Evolutionary conservation across 2,113 vertebrate species (phyloP), one percentile per base, ranked within the genome.

Genomic region (Mungos mungo): DNA sequence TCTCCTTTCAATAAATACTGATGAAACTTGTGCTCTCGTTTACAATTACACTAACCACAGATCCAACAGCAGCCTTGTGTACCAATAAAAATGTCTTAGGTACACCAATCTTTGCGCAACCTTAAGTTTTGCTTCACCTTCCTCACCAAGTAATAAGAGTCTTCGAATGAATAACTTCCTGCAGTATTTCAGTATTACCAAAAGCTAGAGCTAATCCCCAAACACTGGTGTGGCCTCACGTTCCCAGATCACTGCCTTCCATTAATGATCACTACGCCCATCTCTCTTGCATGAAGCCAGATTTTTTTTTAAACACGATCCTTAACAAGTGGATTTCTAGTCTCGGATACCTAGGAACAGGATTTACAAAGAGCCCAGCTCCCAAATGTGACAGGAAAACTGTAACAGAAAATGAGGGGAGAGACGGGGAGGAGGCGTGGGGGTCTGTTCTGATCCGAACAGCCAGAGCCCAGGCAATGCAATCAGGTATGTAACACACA

Each of bases 311-410:
- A 47, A 29, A 68, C 7, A 86, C 1, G 7, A 29, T n/a, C 85
- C 33, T 88, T 92, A 84, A 71, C 50, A 86, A 96, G 74, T 7
- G 66, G 65, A 60, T 52, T 50, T 94, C 47, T 38, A 27, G 68
- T 29, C 29, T 87, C 72, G 14, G 6, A n/a, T 13, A 54, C 38
- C 52, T 7, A 38, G 66, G 63, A 69, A 91, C 13, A 68, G 31
- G 97, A 95, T 74, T 89, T 91, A 90, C 90, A 47, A 47, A 93
- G 66, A 69, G 47, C 68, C n/a, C 35, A 72, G 8, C 52, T 95
- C 50, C 45, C 60, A 31, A 80, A 95, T 27, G 38, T 45, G 54
- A 65, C 33, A 72, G 31, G 16, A 72, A 92, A 84, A 93, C 60
- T 47, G 31, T 38, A 45, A n/a, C 18, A 60, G 6, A 92, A 50